Evolutionary conservation across 2,888 invertebrate genomes (phyloP), one percentile per base, ranked within the genome.

Genomic region (Creontiades dilutus): DNA sequence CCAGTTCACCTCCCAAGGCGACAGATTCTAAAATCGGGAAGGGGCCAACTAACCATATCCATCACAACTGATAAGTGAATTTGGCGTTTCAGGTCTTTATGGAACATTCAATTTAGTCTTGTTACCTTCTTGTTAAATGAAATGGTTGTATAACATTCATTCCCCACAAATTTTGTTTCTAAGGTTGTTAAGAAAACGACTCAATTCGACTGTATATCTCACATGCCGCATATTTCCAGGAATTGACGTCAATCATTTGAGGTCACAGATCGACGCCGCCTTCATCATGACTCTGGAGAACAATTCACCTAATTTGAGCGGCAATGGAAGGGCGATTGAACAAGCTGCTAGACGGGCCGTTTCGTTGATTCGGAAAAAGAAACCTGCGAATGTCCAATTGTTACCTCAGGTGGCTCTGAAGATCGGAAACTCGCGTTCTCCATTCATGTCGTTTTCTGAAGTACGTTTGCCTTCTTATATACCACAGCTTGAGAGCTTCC

Each of bases 241-340:
- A 19, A 23, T 82, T 14, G 82, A 82, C 82, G 52, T 52, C 5
- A 23, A 23, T 19, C n/a, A 28, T 2, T 19, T 82, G 14, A 82
- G 52, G 27, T 23, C 48, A 7, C 23, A 52, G 13, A 52, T 82
- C 47, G 82, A 82, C 27, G 82, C 82, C 3, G 82, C 82, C 4
- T 52, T 52, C 52, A 52, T 82, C 23, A 52, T 82, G 82, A 28
- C 82, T 4, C 9, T 82, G 52, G 82, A 82, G 68, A 68, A 68
- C 3, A 68, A 68, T 68, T 68, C 68, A 0, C 9, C 23, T 11
- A 68, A 68, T 23, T 12, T 68, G 68, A 11, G 23, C 23, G 23
- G 68, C 2, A 23, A 23, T 23, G 68, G 23, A 2, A 23, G 23
- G 9, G 7, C 68, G 12, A 23, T 68, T 11, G 68, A 68, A 12